Evolutionary conservation across 2,113 vertebrate genomes (phyloP), one percentile per base, ranked within the genome.

Genomic region (Daboia siamensis): DNA sequence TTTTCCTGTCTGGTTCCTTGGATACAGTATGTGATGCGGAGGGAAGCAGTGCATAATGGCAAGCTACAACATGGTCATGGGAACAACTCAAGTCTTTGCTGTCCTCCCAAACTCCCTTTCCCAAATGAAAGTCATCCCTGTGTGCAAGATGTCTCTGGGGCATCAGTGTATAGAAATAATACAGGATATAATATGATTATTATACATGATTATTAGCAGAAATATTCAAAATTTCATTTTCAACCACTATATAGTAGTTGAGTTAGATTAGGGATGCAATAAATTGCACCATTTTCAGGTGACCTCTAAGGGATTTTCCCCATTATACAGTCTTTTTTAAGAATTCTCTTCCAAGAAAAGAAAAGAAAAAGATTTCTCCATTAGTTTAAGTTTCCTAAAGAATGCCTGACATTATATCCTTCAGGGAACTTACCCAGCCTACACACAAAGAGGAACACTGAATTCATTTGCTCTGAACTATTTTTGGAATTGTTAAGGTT

Each of bases 391-490:
- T 57, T 29, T 86, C 55, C 91, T 87, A 44, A 93, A 55, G 56
- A 89, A 55, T 69, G 57, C 48, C 46, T 91, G 90, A 74, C 54
- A 90, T 56, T 57, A 33, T 55, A 23, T 93, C 64, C 90, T 11
- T 0, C 12, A 29, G n/a, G 59, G 90, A 56, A 61, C 61, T 1
- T 5, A 10, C 86, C n/a, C 69, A 95, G 86, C 85, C 89, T 93
- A 23, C 39, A 92, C 20, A n/a, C 57, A 95, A 93, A 93, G 13
- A 92, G 93, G 88, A 69, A 51, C 92, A 8, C 0, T 0, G 29
- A 21, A 87, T 89, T 94, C 17, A 39, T 96, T 91, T 92, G 48
- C 90, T 95, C 93, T 93, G 61, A 88, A 91, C 61, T 59, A 2
- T 8, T 85, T 93, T 92, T 94, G 90, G 23, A 85, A 46, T 93